Base-by-base conservation (phyloP, 2,888 invertebrate genomes). In the Hirtodrosophila alboralis region DNA sequence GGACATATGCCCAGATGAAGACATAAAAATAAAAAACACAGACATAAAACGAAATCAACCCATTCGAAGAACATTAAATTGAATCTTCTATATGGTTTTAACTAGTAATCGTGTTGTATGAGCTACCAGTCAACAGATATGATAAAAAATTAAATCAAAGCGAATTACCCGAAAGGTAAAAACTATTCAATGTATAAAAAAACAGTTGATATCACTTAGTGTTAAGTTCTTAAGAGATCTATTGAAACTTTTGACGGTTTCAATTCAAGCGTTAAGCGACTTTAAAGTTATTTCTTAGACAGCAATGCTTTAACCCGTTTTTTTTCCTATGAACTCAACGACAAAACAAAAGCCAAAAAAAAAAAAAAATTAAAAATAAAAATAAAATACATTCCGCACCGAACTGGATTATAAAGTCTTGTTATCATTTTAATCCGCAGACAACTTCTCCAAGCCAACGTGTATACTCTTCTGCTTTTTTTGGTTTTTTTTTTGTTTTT, bases 341-440 rank as follows among this genome's bases (percentile, higher is more conserved):
- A 33, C 10, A 26, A 57, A 33, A 75, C 37, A 75, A 52, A 54
- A 40, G 48, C 49, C 48, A 48, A 62, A 23, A 26, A 12, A 14
- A 36, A 9, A 31, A 23, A 28, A 34, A n/a, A 16, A 37, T 26
- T 16, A 31, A n/a, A 10, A 45, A 45, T n/a, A n/a, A n/a, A n/a
- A n/a, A n/a, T n/a, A 21, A 5, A 23, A 23, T 23, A 23, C 23
- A 18, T 3, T 51, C 52, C 12, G 38, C 52, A 36, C 21, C 47
- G 49, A 67, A 45, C 53, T 26, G 30, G 28, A 27, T 30, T 57
- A 57, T 49, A 44, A 69, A 71, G 70, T 64, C 84, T 76, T 74
- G 79, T 87, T 85, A 85, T 87, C 88, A 83, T 64, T 87, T 87
- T 84, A 86, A 87, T 78, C 83, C 77, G 44, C 57, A 10, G 41